These are phyloP conservation scores for Adelges cooleyi DNA, from an alignment of 1,140 invertebrate species.

Conservation along the genomic window DNA sequence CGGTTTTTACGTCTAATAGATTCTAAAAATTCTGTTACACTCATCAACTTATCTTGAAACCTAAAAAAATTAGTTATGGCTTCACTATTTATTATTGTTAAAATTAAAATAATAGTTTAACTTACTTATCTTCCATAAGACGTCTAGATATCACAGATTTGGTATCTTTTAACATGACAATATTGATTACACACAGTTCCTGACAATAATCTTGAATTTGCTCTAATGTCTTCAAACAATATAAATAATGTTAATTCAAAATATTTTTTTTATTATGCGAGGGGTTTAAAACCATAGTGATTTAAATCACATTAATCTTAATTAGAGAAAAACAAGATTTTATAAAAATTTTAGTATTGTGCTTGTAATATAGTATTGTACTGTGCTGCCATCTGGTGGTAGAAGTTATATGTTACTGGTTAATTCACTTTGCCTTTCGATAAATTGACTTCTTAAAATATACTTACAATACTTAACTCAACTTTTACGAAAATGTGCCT, in stretches of 20 bases:
- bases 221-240: slow-evolving; percentile 43
- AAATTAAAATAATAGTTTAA: background rate
- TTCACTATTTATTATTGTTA: background rate
- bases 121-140: slow-evolving; percentile 45
- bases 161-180: slow-evolving; percentile 54
- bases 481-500: too few species aligned
- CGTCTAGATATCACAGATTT: slow-evolving; percentile 49
- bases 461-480: background rate
- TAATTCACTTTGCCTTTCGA: too few species aligned
- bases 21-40: slow-evolving; percentile 29
- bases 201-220: slow-evolving; percentile 55
- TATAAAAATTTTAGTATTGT: too few species aligned
- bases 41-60: slow-evolving; percentile 32
- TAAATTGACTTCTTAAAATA: slow-evolving; percentile 3
- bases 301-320: too few species aligned
- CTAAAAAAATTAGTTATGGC: slow-evolving; percentile 23
- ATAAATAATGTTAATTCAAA: slow-evolving; percentile 11
- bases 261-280: too few species aligned
- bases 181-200: slow-evolving; percentile 49
- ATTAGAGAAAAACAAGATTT: too few species aligned
- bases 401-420: too few species aligned
- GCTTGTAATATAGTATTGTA: too few species aligned
- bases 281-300: too few species aligned
- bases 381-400: too few species aligned
- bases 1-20: slow-evolving; percentile 9